Base-by-base conservation (phyloP, 2,888 invertebrate species). In the Erebia epiphron region DNA sequence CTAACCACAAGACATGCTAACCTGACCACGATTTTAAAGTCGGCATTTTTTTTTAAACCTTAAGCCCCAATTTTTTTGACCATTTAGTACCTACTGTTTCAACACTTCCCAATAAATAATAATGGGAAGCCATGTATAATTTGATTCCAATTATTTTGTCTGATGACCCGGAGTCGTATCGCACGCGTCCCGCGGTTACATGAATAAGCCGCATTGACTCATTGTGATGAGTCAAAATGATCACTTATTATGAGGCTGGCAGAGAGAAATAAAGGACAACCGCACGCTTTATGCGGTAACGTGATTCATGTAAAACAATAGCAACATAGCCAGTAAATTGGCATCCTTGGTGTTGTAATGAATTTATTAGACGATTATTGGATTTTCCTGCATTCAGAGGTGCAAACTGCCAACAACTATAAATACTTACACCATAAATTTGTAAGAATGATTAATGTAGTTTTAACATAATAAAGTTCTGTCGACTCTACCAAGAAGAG, bases 141-240 rank as follows among this genome's bases (percentile, higher is more conserved):
- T n/a, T n/a, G n/a, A n/a, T n/a, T n/a, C n/a, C n/a, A n/a, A n/a
- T n/a, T n/a, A n/a, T 43, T 57, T 57, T 57, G 46, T 18, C 8
- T 52, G 1, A 18, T 46, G 41, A 13, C 56, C 16, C 54, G 43
- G 49, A 58, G 52, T 67, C 67, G 58, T 68, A 67, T 65, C 57
- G 71, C 54, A 70, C 60, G 46, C 67, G 68, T 69, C 49, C 52
- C 56, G 64, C 54, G 67, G 58, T 68, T 11, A 52, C 68, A 73
- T 82, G 79, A 83, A 76, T 79, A 83, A 79, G 72, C 70, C 21
- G 16, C 54, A 63, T 68, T 82, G 83, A 85, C 72, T 86, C 83
- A 86, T 68, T 61, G 65, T 70, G 79, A 78, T 86, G 85, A 86
- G 77, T 86, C 81, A 85, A 80, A 46, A 76, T 77, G 75, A 77